Percentiles rank a stretch among this genome's conserved stretches.
These are phyloP conservation scores for Hippocampus abdominalis DNA, from an alignment of 2,113 vertebrate genomes.

Conservation along the genomic window DNA sequence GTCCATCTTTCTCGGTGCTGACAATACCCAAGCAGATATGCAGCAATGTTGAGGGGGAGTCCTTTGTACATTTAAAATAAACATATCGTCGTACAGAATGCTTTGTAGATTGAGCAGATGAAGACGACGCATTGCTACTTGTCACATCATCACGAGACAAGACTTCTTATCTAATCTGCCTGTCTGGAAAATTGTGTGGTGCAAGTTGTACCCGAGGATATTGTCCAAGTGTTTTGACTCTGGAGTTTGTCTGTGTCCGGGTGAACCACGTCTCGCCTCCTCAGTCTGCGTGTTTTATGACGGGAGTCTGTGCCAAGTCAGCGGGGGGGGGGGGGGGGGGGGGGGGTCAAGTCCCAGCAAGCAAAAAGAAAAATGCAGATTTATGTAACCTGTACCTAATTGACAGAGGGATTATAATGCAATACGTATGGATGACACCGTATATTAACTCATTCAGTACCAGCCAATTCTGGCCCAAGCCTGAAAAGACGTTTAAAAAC, in stretches of 20 bases:
- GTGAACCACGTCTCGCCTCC: conserved; percentile 62
- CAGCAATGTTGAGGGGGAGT: conserved; percentile 27
- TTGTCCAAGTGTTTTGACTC: conserved; percentile 51
- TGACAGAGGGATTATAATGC: not conserved
- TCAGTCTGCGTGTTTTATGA: conserved; percentile 62
- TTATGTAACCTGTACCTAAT: not conserved
- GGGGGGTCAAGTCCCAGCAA: conserved; percentile 48
- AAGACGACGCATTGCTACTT: conserved; percentile 37
- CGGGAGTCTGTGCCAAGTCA: conserved; percentile 62
- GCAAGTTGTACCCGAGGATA: conserved; percentile 42
- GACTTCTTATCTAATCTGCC: conserved; percentile 61
- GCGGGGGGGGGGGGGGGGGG: conserved; percentile 49
- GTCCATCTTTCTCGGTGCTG: conserved; percentile 25
- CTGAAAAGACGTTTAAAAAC: no score
- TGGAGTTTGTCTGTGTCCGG: conserved; percentile 48
- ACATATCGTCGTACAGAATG: conserved; percentile 43
- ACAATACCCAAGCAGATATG: conserved; percentile 34
- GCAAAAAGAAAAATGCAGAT: conserved; percentile 2
- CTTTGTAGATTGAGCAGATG: conserved; percentile 37
- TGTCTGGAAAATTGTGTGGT: conserved; percentile 54
- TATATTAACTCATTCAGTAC: no score
- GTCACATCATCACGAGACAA: conserved; percentile 56
- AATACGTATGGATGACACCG: not conserved
- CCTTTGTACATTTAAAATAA: conserved; percentile 33
- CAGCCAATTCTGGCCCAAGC: no score